Conservation (phyloP, 2,888 invertebrate species). For the Acronicta alni region DNA sequence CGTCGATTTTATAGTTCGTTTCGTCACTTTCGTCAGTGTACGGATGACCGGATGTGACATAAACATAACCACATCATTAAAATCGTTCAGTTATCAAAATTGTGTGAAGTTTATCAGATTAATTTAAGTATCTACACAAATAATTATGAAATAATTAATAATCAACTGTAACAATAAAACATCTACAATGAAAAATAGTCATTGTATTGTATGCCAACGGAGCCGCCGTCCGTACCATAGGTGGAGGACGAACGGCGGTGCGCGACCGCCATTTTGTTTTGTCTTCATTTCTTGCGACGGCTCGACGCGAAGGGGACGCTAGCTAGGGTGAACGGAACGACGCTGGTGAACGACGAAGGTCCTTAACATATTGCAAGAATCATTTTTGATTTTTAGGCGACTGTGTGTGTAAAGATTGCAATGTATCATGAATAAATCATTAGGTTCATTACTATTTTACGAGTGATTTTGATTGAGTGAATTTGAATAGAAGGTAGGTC, state of each 20-base stretch:
- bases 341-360: conserved; percentile 21
- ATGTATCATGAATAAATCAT: conserved; percentile 22
- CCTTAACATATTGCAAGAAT: conserved; percentile 29
- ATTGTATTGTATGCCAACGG: neutral
- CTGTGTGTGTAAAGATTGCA: conserved; percentile 30
- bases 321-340: conserved; percentile 12
- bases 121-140: neutral
- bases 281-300: conserved; percentile 57
- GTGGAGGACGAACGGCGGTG: too few species aligned
- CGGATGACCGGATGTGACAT: neutral
- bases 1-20: neutral
- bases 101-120: neutral
- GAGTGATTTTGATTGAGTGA: conserved; percentile 46
- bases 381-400: conserved; percentile 9
- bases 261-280: conserved; percentile 70
- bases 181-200: neutral
- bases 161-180: neutral
- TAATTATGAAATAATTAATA: neutral
- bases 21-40: neutral
- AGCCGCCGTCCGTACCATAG: neutral
- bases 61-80: neutral
- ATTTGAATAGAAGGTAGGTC: conserved; percentile 54
- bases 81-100: neutral
- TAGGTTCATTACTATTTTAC: conserved; percentile 17
- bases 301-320: conserved; percentile 55